Conservation (phyloP, 2,888 invertebrate genomes). For the Callinectes sapidus region DNA sequence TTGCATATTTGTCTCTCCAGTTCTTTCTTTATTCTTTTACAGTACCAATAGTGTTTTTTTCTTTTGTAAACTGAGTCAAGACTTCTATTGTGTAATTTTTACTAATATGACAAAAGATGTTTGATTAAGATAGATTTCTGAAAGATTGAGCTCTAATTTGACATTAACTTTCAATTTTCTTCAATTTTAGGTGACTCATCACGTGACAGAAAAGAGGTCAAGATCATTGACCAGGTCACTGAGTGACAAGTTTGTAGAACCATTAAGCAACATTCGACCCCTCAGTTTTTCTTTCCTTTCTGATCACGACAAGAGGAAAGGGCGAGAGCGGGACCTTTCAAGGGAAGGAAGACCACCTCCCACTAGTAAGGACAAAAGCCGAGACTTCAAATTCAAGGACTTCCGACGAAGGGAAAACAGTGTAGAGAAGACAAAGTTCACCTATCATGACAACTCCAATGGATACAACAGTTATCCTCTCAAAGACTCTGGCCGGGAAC, state of each 20-base stretch:
- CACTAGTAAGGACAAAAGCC: slow-evolving; percentile 40
- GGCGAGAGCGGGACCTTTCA: slow-evolving; percentile 51
- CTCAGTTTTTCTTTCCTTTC: slow-evolving; percentile 53
- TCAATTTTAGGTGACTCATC: slow-evolving; percentile 68
- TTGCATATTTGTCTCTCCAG: too few species aligned
- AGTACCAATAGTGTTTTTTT: too few species aligned
- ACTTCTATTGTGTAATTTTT: too few species aligned
- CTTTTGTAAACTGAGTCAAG: too few species aligned
- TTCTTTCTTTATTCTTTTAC: too few species aligned
- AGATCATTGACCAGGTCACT: slow-evolving; percentile 63
- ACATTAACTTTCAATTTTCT: background rate
- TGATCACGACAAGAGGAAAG: slow-evolving; percentile 62
- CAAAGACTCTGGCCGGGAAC: slow-evolving; percentile 19
- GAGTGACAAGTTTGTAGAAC: slow-evolving; percentile 63
- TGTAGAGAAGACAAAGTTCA: slow-evolving; percentile 39
- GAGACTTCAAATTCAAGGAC: slow-evolving; percentile 61
- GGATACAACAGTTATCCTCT: slow-evolving; percentile 39
- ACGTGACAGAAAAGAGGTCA: slow-evolving; percentile 69
- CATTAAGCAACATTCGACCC: slow-evolving; percentile 31
- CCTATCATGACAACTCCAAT: slow-evolving; percentile 52
- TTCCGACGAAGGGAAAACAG: slow-evolving; percentile 46
- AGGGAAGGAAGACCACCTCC: slow-evolving; percentile 49
- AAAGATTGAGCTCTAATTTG: background rate
- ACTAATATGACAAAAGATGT: background rate
- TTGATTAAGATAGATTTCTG: background rate